A percentile compares a stretch with the other conserved stretches of the same genome.
These are phyloP conservation scores for Plagodis pulveraria DNA, from an alignment of 2,888 invertebrate species.

Conservation along the genomic window DNA sequence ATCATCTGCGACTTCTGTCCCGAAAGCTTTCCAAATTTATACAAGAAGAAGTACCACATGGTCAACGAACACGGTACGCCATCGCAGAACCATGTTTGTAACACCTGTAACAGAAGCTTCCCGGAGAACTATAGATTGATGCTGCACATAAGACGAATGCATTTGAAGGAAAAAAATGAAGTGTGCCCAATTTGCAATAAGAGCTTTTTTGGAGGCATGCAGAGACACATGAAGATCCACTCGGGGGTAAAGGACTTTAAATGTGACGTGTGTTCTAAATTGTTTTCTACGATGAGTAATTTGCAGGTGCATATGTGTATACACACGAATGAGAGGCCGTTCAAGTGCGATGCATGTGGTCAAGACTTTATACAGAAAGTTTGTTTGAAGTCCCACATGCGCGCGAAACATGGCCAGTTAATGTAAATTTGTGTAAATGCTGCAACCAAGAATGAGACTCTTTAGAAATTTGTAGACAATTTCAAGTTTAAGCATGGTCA, in stretches of 20 bases:
- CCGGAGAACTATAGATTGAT: slow-evolving; percentile 39
- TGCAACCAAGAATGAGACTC: not conserved
- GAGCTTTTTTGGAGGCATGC: slow-evolving; percentile 49
- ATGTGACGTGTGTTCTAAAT: slow-evolving; percentile 56
- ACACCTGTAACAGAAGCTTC: slow-evolving; percentile 59
- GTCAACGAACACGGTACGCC: slow-evolving; percentile 46
- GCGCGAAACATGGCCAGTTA: slow-evolving; percentile 49
- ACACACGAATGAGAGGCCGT: slow-evolving; percentile 37
- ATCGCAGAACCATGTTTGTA: slow-evolving; percentile 43
- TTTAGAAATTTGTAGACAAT: too few relatives aligned
- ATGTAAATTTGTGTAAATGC: slow-evolving; percentile 11
- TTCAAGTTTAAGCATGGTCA: too few relatives aligned
- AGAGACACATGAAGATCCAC: slow-evolving; percentile 50
- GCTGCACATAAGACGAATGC: slow-evolving; percentile 48
- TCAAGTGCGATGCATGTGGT: slow-evolving; percentile 38
- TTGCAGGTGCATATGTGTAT: slow-evolving; percentile 53
- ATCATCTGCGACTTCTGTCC: slow-evolving; percentile 42
- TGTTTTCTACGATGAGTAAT: slow-evolving; percentile 34
- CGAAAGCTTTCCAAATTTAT: slow-evolving; percentile 50
- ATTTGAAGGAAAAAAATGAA: slow-evolving; percentile 52
- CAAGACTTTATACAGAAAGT: slow-evolving; percentile 56
- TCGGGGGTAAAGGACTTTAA: slow-evolving; percentile 45
- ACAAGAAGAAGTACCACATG: slow-evolving; percentile 48
- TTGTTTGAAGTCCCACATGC: slow-evolving; percentile 68
- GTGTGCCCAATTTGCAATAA: slow-evolving; percentile 54